phyloP scores from a whole-genome alignment of 30 jellyfish, hydroid and myxozoan species.

The Mastigias papua region DNA sequence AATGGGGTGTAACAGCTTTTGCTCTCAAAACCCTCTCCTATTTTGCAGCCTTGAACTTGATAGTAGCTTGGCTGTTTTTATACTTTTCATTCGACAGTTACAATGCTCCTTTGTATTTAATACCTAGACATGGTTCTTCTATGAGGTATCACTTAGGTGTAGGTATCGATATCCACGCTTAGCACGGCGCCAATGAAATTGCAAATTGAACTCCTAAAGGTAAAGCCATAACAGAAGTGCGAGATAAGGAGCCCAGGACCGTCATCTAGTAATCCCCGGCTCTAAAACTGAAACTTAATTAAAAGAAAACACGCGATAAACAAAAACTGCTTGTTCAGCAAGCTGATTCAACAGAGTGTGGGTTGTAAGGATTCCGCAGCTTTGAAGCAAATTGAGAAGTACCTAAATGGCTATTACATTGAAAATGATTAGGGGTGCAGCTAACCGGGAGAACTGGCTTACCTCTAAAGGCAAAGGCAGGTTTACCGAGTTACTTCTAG shows the following conservation, averaged over 20 bases:
- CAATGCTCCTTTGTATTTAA: neutral
- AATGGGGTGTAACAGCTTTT: too few species aligned
- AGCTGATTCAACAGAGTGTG: neutral
- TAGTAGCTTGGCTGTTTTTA: neutral
- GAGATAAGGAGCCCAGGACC: constrained; percentile 12
- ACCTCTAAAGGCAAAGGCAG: too few species aligned
- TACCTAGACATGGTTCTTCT: neutral
- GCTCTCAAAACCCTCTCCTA: too few species aligned
- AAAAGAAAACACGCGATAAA: constrained; percentile 2
- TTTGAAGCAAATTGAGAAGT: too few species aligned
- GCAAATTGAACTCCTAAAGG: neutral
- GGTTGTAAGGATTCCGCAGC: neutral
- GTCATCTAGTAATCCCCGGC: neutral
- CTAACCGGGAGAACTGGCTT: too few species aligned
- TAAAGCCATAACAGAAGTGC: neutral
- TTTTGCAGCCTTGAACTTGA: too few species aligned
- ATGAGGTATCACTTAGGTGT: neutral
- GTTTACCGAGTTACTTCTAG: too few species aligned
- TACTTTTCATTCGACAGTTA: neutral
- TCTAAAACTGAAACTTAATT: neutral
- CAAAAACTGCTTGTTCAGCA: neutral
- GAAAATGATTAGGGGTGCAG: too few species aligned
- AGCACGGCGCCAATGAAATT: constrained; percentile 2
- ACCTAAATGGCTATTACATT: too few species aligned
- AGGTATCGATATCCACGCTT: constrained; percentile 26